Percentiles rank a stretch among this genome's conserved stretches.
Evolutionary conservation across 2,888 invertebrate species (phyloP).

Genomic region (Agrochola circellaris): DNA sequence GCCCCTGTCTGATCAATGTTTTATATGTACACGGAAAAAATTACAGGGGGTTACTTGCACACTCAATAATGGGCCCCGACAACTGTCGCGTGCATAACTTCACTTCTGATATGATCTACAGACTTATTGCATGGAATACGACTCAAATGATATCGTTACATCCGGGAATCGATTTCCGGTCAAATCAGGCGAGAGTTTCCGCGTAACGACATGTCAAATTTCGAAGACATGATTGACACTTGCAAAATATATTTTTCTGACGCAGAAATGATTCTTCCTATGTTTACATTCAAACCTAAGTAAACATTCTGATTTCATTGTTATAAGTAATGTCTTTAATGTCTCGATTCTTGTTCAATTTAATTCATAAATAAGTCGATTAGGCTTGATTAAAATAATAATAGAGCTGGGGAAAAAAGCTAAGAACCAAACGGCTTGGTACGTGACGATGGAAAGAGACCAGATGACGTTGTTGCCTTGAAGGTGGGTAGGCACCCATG

Average conservation of each 20-base stretch:
- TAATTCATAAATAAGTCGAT: not conserved
- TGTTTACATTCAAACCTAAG: not conserved
- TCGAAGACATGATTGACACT: slow-evolving; percentile 21
- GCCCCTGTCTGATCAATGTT: no score
- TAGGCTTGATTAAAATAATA: not conserved
- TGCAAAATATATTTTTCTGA: slow-evolving; percentile 29
- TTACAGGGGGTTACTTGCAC: no score
- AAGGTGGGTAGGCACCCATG: no score
- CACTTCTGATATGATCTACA: not conserved
- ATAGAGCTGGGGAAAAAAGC: not conserved
- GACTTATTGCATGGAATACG: not conserved
- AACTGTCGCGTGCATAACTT: no score
- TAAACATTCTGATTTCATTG: not conserved
- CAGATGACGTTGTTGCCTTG: no score
- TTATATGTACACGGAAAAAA: no score
- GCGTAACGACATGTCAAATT: slow-evolving; percentile 33
- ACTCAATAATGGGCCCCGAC: no score
- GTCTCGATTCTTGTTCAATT: not conserved
- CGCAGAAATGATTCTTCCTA: not conserved
- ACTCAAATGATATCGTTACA: slow-evolving; percentile 20
- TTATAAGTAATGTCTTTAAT: not conserved
- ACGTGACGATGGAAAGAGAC: no score
- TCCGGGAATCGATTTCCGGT: slow-evolving; percentile 20
- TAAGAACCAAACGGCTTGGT: no score
- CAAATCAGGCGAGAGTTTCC: slow-evolving; percentile 12